Percentiles rank a stretch among this genome's conserved stretches.
These are phyloP conservation scores for Crax fasciolata DNA, from an alignment of 2,797 vertebrate genomes.

Conservation along the genomic window DNA sequence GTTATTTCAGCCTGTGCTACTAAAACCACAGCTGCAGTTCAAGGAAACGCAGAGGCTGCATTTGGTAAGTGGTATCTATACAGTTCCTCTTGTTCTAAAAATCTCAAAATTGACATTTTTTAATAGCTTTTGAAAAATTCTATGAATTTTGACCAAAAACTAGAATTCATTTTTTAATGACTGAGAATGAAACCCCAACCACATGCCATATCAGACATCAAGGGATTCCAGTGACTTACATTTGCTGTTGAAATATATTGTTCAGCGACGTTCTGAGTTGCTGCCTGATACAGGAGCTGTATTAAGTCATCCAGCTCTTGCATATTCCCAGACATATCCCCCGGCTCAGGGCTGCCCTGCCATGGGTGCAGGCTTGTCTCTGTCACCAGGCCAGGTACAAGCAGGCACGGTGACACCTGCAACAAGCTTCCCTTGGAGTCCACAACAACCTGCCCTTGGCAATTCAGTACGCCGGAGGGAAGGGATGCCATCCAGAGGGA, in stretches of 20 bases:
- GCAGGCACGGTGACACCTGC: fast-evolving
- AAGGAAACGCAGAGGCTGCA: not conserved
- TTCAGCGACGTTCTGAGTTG: not conserved
- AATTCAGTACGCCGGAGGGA: too few species aligned
- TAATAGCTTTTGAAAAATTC: not conserved
- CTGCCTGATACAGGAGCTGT: not conserved
- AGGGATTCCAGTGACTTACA: not conserved
- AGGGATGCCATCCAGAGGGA: too few species aligned
- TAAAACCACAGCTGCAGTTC: not conserved
- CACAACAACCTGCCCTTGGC: not conserved
- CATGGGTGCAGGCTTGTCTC: not conserved
- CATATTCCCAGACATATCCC: not conserved
- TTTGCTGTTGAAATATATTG: not conserved
- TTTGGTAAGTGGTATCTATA: not conserved
- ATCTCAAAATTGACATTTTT: not conserved
- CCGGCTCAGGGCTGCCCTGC: not conserved
- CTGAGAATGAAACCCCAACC: not conserved
- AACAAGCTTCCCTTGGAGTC: not conserved
- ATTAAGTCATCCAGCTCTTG: not conserved
- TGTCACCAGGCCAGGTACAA: not conserved
- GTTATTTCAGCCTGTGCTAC: not conserved
- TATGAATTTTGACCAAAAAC: not conserved
- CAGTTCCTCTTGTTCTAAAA: not conserved
- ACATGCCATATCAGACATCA: fast-evolving
- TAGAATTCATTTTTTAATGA: fast-evolving